A percentile compares a stretch with the other conserved stretches of the same genome.
phyloP scores from a whole-genome alignment of 2,888 invertebrate genomes.

The Harpalus rufipes region DNA sequence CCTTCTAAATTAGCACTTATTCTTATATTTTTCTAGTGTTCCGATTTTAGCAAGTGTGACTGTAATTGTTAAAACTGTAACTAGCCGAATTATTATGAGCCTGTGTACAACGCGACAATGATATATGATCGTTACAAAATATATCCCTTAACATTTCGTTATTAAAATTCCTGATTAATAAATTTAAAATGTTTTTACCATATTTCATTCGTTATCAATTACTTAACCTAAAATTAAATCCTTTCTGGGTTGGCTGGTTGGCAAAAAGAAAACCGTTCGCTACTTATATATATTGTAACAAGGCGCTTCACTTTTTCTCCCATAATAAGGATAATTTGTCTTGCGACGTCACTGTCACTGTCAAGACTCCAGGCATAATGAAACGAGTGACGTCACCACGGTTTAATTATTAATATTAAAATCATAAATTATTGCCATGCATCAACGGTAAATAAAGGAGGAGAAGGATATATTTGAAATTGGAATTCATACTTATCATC shows the following conservation, averaged over 20 bases:
- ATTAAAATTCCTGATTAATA: not conserved
- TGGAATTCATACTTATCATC: too few relatives aligned
- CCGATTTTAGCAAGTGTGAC: too few relatives aligned
- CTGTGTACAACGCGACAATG: not conserved
- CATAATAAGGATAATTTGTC: slow-evolving; percentile 46
- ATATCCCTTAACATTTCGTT: not conserved
- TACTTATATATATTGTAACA: slow-evolving; percentile 44
- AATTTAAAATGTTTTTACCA: slow-evolving; percentile 1
- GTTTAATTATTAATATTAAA: slow-evolving; percentile 53
- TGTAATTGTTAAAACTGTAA: too few relatives aligned
- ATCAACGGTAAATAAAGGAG: too few relatives aligned
- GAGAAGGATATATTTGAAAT: too few relatives aligned
- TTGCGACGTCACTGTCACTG: slow-evolving; percentile 33
- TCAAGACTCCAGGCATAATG: slow-evolving; percentile 14
- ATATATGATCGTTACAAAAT: not conserved
- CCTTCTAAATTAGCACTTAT: too few relatives aligned
- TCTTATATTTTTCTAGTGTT: too few relatives aligned
- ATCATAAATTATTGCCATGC: slow-evolving; percentile 32
- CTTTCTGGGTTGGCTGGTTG: not conserved
- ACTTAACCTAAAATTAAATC: slow-evolving; percentile 11
- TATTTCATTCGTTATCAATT: slow-evolving; percentile 20
- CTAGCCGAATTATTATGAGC: too few relatives aligned
- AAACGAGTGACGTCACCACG: slow-evolving; percentile 38
- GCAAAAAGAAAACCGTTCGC: slow-evolving; percentile 10
- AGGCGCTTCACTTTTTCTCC: slow-evolving; percentile 14